Base-by-base conservation (phyloP, 2,113 vertebrate genomes). In the Psilopsiagon aymara region DNA sequence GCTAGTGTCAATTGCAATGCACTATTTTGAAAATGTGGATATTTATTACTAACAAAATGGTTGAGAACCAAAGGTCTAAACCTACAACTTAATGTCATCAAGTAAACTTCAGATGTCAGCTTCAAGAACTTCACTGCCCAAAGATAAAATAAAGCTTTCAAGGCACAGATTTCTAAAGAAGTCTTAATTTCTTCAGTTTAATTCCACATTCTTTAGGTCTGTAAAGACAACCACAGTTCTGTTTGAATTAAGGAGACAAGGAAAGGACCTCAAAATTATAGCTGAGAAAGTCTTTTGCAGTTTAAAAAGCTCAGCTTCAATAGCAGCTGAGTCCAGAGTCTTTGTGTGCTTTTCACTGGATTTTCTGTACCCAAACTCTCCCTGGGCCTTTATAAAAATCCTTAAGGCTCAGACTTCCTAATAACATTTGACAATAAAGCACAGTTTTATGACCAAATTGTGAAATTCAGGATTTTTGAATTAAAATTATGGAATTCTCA, bases 401-500 rank as follows among this genome's bases (percentile, higher is more conserved):
- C 89, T 85, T 63, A 43, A 82, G 69, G 79, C 68, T 86, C 75
- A 52, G 27, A 17, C 31, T 75, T 90, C 51, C 83, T 79, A 78
- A 53, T 79, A 41, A 53, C 23, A 23, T 76, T 76, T 20, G 8
- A 52, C 74, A 90, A 73, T 91, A 94, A 95, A 92, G 57, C n/a
- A 44, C 35, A 41, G 78, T 84, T 94, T 92, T 78, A 88, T 80
- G 83, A 80, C 51, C 66, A 84, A 96, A 88, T 78, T 5, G 8
- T 62, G 66, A 87, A 88, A 91, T 82, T 80, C 2, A 5, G 66
- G 43, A 13, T 53, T 91, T 95, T 43, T 39, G 57, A 94, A 92
- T 82, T 41, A 95, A 94, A 96, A 91, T 62, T 9, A 86, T 55
- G 31, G 73, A 78, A 91, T 87, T 87, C 86, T 92, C 52, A 46